Base-by-base conservation (phyloP, 2,113 vertebrate species). In the Uropsilus gracilis region DNA sequence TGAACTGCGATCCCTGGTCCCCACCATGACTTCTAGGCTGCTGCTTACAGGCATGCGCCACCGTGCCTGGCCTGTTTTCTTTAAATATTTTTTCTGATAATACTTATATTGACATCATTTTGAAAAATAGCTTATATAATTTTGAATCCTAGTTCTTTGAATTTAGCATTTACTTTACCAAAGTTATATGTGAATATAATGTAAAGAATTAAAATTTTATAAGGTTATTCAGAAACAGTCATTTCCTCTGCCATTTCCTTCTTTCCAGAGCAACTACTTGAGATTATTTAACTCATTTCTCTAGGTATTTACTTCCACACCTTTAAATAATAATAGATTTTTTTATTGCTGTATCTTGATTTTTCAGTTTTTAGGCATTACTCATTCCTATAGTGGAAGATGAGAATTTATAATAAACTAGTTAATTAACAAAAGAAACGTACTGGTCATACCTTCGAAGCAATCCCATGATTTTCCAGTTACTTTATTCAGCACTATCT, bases 321-420 rank as follows among this genome's bases (percentile, higher is more conserved):
- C 44, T 94, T 61, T 89, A 89, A 89, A 50, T 64, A 78, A 66
- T 64, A 73, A 61, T n/a, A n/a, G n/a, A n/a, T n/a, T n/a, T n/a
- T n/a, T n/a, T 46, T 32, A 69, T 68, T 89, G 50, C 28, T 84
- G 46, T 20, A 46, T 78, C 20, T 75, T 78, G 18, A 63, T 96
- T 84, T 96, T 93, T 22, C 50, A 24, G 6, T 81, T 84, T 84
- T 84, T 92, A 81, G 20, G 55, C 20, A 75, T 75, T 92, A 75
- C 68, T 24, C 87, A 66, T 86, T 68, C 26, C 57, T 44, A 12
- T 89, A 34, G 69, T 46, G 37, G 14, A 55, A 92, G 42, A 61
- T 37, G 68, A 84, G 44, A 24, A 72, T 59, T 84, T 91, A 17
- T 55, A 55, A 55, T 22, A 55, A 20, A 55, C 3, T 55, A 53